A percentile compares a stretch with the other conserved stretches of the same genome.
Conservation (phyloP, 1,140 invertebrate genomes). For the Adelges cooleyi region DNA sequence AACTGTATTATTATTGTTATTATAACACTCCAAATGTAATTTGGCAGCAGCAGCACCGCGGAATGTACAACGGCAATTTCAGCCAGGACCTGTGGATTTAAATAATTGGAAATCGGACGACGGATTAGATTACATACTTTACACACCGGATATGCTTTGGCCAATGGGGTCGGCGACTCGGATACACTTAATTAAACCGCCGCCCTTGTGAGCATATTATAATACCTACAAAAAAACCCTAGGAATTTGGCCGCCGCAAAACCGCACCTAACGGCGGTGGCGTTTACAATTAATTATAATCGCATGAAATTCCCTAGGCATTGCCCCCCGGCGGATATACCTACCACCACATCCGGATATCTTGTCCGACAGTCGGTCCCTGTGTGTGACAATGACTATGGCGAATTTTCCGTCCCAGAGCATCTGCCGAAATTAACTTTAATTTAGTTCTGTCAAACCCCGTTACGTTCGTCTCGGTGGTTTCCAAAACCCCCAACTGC, state of each 20-base stretch:
- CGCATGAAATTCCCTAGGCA: no score
- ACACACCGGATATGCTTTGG: background rate
- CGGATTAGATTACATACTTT: conserved; percentile 7
- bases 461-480: conserved; percentile 12
- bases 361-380: no score
- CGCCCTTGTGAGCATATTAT: background rate
- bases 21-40: no score
- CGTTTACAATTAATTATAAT: conserved; percentile 6
- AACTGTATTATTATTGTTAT: no score
- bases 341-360: no score
- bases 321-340: no score
- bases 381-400: conserved; percentile 25
- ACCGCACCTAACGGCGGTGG: no score
- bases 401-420: conserved; percentile 18
- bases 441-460: conserved; percentile 26
- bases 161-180: background rate
- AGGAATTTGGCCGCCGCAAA: no score
- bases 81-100: conserved; percentile 24
- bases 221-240: background rate
- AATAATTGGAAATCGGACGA: background rate
- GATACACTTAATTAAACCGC: background rate
- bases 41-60: no score
- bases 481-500: conserved; percentile 15
- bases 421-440: conserved; percentile 21
- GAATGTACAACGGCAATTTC: no score